phyloP scores from a whole-genome alignment of 2,888 invertebrate genomes.

The Sarcophaga subvicina region DNA sequence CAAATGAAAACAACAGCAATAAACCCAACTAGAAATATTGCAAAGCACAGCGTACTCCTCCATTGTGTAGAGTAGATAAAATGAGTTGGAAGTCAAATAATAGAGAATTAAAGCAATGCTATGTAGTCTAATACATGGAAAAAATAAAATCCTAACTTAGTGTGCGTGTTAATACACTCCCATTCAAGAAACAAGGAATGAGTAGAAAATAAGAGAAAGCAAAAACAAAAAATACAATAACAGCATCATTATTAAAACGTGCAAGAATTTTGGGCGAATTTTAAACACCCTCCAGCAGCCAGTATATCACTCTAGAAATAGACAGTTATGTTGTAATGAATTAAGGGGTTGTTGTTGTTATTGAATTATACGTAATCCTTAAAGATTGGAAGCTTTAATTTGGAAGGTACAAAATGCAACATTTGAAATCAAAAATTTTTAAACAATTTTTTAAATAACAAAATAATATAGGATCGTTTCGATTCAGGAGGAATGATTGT shows the following conservation, averaged over 20 bases:
- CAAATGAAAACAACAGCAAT: conserved; percentile 36
- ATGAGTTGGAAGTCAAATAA: background rate
- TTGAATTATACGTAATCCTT: too few species aligned
- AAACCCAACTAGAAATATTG: conserved; percentile 11
- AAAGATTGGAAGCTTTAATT: too few species aligned
- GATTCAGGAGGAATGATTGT: too few species aligned
- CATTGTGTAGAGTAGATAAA: background rate
- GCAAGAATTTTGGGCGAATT: background rate
- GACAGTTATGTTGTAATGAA: too few species aligned
- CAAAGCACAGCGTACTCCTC: background rate
- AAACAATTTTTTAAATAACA: too few species aligned
- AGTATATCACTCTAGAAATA: too few species aligned
- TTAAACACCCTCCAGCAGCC: background rate
- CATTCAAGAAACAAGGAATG: too few species aligned
- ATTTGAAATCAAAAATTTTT: too few species aligned
- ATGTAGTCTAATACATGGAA: background rate
- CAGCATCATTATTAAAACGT: background rate
- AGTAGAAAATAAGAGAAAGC: background rate
- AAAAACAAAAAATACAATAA: background rate
- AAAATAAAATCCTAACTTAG: conserved; percentile 2
- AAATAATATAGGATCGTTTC: too few species aligned
- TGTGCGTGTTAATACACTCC: background rate
- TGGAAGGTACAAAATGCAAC: too few species aligned
- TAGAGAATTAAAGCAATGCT: conserved; percentile 2
- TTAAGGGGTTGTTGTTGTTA: too few species aligned